A percentile compares a stretch with the other conserved stretches of the same genome.
phyloP scores from a whole-genome alignment of 2,888 invertebrate genomes.

The Polyploca ridens region DNA sequence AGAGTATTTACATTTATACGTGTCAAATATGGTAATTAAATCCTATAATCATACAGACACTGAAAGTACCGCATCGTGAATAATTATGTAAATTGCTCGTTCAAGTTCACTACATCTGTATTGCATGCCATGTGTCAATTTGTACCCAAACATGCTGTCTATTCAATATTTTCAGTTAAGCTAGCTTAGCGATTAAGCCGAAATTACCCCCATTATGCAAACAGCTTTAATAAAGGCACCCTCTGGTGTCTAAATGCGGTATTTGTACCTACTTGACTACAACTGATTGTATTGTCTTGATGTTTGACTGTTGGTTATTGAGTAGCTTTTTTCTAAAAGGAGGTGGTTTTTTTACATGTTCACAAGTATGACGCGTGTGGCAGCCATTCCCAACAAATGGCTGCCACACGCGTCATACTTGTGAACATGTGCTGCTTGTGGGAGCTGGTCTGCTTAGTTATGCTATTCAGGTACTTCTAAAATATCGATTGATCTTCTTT shows the following conservation, averaged over 20 bases:
- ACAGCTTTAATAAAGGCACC: neutral
- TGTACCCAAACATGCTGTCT: neutral
- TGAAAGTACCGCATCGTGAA: neutral
- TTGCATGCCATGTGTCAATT: conserved; percentile 7
- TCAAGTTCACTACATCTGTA: conserved; percentile 6
- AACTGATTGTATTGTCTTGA: neutral
- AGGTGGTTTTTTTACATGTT: no score
- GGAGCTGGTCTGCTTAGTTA: no score
- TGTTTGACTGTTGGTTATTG: neutral
- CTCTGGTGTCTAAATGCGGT: conserved; percentile 1
- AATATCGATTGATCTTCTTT: no score
- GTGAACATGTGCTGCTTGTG: no score
- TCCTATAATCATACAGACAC: neutral
- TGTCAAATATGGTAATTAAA: conserved; percentile 4
- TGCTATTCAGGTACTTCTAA: no score
- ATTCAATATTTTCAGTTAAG: conserved; percentile 8
- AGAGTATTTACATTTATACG: neutral
- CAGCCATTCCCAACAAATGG: no score
- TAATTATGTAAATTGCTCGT: conserved; percentile 2
- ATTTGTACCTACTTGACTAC: conserved; percentile 2
- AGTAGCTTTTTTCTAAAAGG: no score
- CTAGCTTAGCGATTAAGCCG: conserved; percentile 6
- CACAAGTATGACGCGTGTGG: no score
- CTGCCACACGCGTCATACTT: no score
- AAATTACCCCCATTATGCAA: conserved; percentile 9